Conservation (phyloP, 1,140 invertebrate genomes). For the Cotesia glomerata region DNA sequence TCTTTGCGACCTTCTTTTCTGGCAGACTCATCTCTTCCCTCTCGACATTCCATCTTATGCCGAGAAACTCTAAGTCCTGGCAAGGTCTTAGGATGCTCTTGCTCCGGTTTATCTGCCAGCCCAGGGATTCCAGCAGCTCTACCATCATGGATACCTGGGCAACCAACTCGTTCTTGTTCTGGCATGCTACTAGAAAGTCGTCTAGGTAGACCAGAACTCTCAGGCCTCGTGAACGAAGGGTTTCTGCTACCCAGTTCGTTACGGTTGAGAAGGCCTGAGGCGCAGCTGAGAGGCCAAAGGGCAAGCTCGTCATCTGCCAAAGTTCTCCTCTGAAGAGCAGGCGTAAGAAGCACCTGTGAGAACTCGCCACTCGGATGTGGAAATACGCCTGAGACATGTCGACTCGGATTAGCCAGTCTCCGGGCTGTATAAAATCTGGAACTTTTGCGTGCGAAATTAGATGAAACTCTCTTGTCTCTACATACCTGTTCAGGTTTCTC, state of each 20-base stretch:
- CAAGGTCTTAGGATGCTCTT: slow-evolving; percentile 44
- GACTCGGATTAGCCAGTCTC: too few relatives aligned
- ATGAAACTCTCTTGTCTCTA: too few relatives aligned
- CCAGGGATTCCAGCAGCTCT: slow-evolving; percentile 31
- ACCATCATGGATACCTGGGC: slow-evolving; percentile 19
- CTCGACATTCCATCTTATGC: slow-evolving; percentile 44
- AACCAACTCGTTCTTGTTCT: slow-evolving; percentile 37
- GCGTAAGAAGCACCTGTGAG: slow-evolving; percentile 43
- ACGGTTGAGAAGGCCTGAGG: slow-evolving; percentile 44
- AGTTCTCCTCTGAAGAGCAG: slow-evolving; percentile 38
- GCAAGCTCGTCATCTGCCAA: slow-evolving; percentile 37
- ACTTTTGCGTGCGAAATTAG: too few relatives aligned
- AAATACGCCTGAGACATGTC: slow-evolving; percentile 50
- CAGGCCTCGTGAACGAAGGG: slow-evolving; percentile 40
- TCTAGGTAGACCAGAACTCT: slow-evolving; percentile 40
- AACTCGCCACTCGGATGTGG: slow-evolving; percentile 40
- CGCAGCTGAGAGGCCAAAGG: slow-evolving; percentile 46
- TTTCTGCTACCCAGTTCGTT: slow-evolving; percentile 48
- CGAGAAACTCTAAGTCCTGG: slow-evolving; percentile 44
- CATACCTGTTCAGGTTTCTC: too few relatives aligned
- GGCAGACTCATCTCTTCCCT: slow-evolving; percentile 1
- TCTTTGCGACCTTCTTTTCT: neutral
- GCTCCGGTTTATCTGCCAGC: slow-evolving; percentile 44
- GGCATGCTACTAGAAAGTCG: slow-evolving; percentile 42
- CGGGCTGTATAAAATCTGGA: too few relatives aligned